These are phyloP conservation scores for Austrofundulus limnaeus DNA, from an alignment of 2,113 vertebrate genomes.

Conservation along the genomic window DNA sequence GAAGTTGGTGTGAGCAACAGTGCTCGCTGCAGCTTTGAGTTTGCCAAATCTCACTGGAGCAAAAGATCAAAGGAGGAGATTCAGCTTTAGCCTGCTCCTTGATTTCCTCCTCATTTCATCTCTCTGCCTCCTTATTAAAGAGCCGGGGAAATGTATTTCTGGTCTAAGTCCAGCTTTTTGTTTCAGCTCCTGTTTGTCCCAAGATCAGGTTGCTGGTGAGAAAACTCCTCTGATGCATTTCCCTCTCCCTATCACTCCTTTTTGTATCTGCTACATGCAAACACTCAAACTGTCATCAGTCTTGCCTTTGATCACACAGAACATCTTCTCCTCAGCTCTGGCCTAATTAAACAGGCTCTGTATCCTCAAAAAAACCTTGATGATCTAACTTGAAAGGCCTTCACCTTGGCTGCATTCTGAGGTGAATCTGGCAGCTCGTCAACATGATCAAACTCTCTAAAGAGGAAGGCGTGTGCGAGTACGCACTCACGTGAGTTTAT, in stretches of 20 bases:
- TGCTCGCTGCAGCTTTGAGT: constrained; percentile 32
- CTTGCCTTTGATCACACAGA: constrained; percentile 62
- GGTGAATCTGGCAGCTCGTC: constrained; percentile 39
- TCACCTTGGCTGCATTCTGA: constrained; percentile 21
- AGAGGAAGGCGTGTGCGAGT: background rate
- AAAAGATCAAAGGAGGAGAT: constrained; percentile 46
- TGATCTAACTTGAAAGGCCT: constrained; percentile 57
- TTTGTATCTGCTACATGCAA: constrained; percentile 17
- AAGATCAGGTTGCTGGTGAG: constrained; percentile 41
- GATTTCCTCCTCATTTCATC: constrained; percentile 59
- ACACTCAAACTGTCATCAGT: constrained; percentile 36
- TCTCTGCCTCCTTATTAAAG: constrained; percentile 55
- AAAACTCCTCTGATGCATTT: constrained; percentile 42
- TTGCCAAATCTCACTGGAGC: constrained; percentile 23
- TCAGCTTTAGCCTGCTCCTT: constrained; percentile 25
- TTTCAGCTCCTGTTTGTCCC: constrained; percentile 20
- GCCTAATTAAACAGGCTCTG: constrained; percentile 53
- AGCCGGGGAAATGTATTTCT: constrained; percentile 41
- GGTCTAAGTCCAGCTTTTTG: constrained; percentile 26
- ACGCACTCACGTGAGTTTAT: background rate
- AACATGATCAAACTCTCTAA: constrained; percentile 24
- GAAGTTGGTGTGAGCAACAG: constrained; percentile 53
- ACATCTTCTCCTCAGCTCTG: constrained; percentile 21
- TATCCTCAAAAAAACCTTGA: constrained; percentile 32
- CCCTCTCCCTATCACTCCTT: constrained; percentile 33